Evolutionary conservation across 2,113 vertebrate species (phyloP).

Genomic region (Symphodus melops): DNA sequence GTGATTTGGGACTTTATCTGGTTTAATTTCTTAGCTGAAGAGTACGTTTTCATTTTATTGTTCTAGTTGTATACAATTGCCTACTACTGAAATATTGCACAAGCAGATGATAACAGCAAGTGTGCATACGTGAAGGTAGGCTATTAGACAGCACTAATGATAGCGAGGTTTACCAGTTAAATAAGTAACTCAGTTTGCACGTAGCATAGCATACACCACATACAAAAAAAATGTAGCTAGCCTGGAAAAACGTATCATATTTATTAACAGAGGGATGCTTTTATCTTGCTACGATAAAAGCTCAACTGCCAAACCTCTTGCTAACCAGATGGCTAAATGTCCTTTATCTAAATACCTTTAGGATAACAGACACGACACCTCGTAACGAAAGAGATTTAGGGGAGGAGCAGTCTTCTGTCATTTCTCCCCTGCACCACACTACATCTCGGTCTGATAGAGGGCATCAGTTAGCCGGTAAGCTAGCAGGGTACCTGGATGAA

Average conservation of each 20-base stretch:
- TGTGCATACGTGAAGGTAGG: too few relatives aligned
- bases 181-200: neutral
- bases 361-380: neutral
- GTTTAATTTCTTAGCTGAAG: too few relatives aligned
- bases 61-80: neutral
- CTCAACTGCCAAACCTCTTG: neutral
- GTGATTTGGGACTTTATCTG: too few relatives aligned
- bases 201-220: neutral
- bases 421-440: neutral
- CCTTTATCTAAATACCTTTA: slow-evolving; percentile 5
- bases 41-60: too few relatives aligned
- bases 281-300: neutral
- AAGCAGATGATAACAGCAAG: too few relatives aligned
- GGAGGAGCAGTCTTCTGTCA: neutral
- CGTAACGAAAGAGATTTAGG: neutral
- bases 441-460: slow-evolving; percentile 29
- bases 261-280: too few relatives aligned
- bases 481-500: slow-evolving; percentile 75
- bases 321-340: slow-evolving; percentile 57
- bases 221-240: neutral
- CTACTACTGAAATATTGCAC: too few relatives aligned
- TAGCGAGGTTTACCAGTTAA: too few relatives aligned
- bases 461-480: slow-evolving; percentile 58
- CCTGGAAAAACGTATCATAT: too few relatives aligned
- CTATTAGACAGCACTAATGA: too few relatives aligned